phyloP scores from a whole-genome alignment of 1,140 invertebrate species.

The Pachyrhynchus sulphureomaculatus region DNA sequence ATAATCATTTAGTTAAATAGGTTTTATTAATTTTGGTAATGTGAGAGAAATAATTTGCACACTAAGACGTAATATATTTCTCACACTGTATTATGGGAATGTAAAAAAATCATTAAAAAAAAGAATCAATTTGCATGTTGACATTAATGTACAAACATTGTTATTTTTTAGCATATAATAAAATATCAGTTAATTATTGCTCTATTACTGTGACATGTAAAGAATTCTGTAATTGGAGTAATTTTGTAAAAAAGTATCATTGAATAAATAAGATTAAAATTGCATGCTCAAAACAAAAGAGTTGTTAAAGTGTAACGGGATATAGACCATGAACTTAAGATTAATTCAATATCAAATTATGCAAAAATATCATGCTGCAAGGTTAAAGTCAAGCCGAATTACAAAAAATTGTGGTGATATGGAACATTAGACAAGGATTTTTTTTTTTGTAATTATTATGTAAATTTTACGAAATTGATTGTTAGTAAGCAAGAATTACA shows the following conservation, averaged over 20 bases:
- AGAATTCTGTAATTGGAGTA: slow-evolving; percentile 1
- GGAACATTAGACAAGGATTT: slow-evolving; percentile 12
- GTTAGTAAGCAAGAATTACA: neutral
- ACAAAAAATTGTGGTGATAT: slow-evolving; percentile 21
- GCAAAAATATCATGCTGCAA: slow-evolving; percentile 23
- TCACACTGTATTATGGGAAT: too few relatives aligned
- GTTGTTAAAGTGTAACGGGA: slow-evolving; percentile 22
- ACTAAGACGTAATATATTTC: too few relatives aligned
- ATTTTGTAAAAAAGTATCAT: neutral
- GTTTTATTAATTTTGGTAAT: too few relatives aligned
- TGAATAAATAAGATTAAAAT: neutral
- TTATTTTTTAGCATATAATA: too few relatives aligned
- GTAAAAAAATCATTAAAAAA: too few relatives aligned
- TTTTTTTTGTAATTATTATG: slow-evolving; percentile 4
- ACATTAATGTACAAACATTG: too few relatives aligned
- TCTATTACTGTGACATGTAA: neutral
- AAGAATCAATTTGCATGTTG: too few relatives aligned
- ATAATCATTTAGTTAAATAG: too few relatives aligned
- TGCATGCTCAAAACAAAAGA: slow-evolving; percentile 14
- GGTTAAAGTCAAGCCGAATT: slow-evolving; percentile 11
- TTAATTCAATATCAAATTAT: slow-evolving; percentile 13
- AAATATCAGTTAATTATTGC: too few relatives aligned
- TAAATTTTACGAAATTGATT: slow-evolving; percentile 7
- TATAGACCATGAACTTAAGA: slow-evolving; percentile 25
- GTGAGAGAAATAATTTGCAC: too few relatives aligned